Evolutionary conservation across 2,888 invertebrate genomes (phyloP).

Genomic region (Seira ritae): DNA sequence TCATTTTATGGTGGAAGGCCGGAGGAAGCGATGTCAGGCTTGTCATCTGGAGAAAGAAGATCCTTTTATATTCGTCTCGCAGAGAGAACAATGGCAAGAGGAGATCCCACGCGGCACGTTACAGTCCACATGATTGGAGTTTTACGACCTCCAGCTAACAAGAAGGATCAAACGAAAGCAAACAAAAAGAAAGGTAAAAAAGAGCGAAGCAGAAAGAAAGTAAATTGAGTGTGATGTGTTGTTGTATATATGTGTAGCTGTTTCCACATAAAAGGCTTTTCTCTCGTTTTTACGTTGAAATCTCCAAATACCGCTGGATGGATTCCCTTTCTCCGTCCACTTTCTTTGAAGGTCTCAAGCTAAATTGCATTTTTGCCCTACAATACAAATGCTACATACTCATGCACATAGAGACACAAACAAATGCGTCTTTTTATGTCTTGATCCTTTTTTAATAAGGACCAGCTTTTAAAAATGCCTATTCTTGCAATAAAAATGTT

Average conservation of each 20-base stretch:
- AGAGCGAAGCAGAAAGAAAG: not conserved
- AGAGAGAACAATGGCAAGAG: constrained; percentile 82
- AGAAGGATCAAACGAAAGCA: constrained; percentile 68
- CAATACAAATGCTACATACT: not conserved
- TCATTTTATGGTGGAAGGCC: constrained; percentile 73
- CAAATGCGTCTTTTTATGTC: not conserved
- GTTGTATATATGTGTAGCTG: not conserved
- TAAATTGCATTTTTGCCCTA: not conserved
- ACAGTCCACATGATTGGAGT: constrained; percentile 83
- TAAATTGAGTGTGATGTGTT: constrained; percentile 18
- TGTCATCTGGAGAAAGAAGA: constrained; percentile 75
- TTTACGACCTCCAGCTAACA: constrained; percentile 75
- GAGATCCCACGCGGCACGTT: constrained; percentile 85
- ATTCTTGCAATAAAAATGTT: not conserved
- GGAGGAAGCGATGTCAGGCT: constrained; percentile 72
- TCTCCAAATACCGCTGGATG: not conserved
- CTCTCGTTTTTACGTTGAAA: not conserved
- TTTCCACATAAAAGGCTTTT: constrained; percentile 8
- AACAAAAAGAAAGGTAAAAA: constrained; percentile 73
- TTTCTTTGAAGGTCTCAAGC: not conserved
- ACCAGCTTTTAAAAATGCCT: not conserved
- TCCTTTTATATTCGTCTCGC: constrained; percentile 77
- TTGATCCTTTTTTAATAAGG: not conserved
- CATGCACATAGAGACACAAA: not conserved
- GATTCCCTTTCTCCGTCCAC: not conserved